Percentiles rank a stretch among this genome's conserved stretches.
These are phyloP conservation scores for Periparus ater DNA, from an alignment of 2,797 vertebrate genomes.

Conservation along the genomic window DNA sequence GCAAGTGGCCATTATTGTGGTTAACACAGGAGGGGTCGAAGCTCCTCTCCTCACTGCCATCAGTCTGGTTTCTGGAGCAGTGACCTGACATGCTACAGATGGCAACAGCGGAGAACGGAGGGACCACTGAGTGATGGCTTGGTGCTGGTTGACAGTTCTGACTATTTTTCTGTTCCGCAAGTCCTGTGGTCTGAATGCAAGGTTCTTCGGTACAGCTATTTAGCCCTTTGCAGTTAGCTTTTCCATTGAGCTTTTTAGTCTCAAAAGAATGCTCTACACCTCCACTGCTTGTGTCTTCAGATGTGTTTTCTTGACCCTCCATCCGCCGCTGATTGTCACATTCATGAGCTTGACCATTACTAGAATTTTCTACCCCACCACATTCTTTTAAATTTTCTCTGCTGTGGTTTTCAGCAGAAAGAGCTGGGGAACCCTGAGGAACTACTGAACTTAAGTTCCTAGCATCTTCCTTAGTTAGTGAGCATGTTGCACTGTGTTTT, in stretches of 20 bases:
- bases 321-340: constrained; percentile 49
- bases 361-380: constrained; percentile 64
- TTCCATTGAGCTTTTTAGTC: constrained; percentile 80
- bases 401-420: constrained; percentile 55
- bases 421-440: constrained; percentile 58
- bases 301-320: constrained; percentile 69
- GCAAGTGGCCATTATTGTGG: constrained; percentile 80
- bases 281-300: constrained; percentile 65
- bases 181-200: constrained; percentile 47
- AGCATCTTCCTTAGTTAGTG: constrained; percentile 52
- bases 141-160: constrained; percentile 64
- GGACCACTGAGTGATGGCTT: constrained; percentile 66
- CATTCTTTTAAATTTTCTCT: constrained; percentile 72
- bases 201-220: constrained; percentile 73
- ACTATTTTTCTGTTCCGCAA: constrained; percentile 59
- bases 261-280: constrained; percentile 76
- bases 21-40: constrained; percentile 73
- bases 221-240: constrained; percentile 76
- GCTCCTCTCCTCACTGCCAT: constrained; percentile 74
- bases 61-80: constrained; percentile 75
- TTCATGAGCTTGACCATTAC: constrained; percentile 58
- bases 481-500: constrained; percentile 61
- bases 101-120: constrained; percentile 59
- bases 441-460: background rate
- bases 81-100: constrained; percentile 68